Evolutionary conservation across 2,797 vertebrate genomes (phyloP).

Genomic region (Mormyrus proboscirostris): DNA sequence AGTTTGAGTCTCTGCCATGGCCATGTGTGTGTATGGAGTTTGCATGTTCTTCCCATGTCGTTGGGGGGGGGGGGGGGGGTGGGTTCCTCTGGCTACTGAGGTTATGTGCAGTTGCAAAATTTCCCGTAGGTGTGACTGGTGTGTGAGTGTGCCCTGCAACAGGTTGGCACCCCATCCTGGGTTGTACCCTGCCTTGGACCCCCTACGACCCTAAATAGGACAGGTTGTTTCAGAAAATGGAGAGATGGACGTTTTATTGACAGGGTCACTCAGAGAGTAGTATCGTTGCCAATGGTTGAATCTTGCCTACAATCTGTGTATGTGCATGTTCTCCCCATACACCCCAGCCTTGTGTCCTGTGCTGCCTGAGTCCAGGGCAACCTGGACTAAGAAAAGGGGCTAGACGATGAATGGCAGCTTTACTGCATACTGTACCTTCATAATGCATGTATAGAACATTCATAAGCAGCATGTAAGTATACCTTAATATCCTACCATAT

Average conservation of each 20-base stretch:
- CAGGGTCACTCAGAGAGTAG: not conserved
- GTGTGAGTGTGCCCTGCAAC: not conserved
- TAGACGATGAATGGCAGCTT: not conserved
- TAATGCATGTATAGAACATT: not conserved
- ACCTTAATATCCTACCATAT: not conserved
- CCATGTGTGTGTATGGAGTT: not conserved
- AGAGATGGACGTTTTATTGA: not conserved
- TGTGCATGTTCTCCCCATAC: not conserved
- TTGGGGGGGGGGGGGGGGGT: not conserved
- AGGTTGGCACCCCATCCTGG: not conserved
- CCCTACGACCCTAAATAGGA: not conserved
- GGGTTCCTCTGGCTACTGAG: not conserved
- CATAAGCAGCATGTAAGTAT: not conserved
- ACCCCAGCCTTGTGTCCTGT: not conserved
- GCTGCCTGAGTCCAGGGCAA: not conserved
- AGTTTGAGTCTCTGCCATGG: not conserved
- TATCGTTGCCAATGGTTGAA: not conserved
- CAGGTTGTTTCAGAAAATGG: not conserved
- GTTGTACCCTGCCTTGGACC: not conserved
- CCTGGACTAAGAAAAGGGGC: not conserved
- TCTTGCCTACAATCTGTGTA: not conserved
- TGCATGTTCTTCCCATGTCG: not conserved
- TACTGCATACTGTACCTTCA: not conserved
- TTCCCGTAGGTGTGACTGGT: not conserved
- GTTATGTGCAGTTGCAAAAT: not conserved